phyloP scores from a whole-genome alignment of 2,797 vertebrate species.

The Hozukius guyotensis region DNA sequence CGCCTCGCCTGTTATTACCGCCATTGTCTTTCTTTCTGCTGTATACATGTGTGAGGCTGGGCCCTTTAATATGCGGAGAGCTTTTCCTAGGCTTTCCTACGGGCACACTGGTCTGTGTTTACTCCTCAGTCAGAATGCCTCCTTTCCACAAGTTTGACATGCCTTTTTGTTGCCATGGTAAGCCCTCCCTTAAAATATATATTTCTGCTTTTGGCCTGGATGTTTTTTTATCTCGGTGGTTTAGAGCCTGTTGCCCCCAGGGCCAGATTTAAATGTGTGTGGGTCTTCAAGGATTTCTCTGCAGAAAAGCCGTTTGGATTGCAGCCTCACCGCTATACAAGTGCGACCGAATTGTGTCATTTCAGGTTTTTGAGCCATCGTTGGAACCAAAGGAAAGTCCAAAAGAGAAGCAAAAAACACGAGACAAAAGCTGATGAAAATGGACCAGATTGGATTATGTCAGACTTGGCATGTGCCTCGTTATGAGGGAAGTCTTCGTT shows the following conservation, averaged over 20 bases:
- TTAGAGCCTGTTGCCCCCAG: constrained; percentile 86
- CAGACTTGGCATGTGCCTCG: constrained; percentile 84
- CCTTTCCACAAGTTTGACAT: constrained; percentile 85
- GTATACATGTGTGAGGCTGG: constrained; percentile 78
- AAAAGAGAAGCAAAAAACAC: constrained; percentile 86
- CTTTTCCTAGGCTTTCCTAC: constrained; percentile 82
- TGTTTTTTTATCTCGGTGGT: constrained; percentile 83
- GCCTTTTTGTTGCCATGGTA: constrained; percentile 85
- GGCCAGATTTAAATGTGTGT: constrained; percentile 90
- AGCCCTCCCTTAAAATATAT: constrained; percentile 85
- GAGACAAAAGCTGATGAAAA: constrained; percentile 87
- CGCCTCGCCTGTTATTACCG: constrained; percentile 83
- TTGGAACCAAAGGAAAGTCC: constrained; percentile 87
- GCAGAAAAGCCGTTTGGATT: constrained; percentile 87
- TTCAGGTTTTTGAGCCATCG: constrained; percentile 86
- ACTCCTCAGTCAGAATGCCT: constrained; percentile 79
- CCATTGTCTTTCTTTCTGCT: constrained; percentile 81
- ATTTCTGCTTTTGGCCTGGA: constrained; percentile 84
- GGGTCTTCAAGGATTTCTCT: constrained; percentile 88
- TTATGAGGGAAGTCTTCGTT: constrained; percentile 85
- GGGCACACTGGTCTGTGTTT: constrained; percentile 79
- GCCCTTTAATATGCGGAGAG: constrained; percentile 78
- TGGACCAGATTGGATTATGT: constrained; percentile 88
- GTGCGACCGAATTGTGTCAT: constrained; percentile 89
- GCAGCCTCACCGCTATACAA: constrained; percentile 83